Evolutionary conservation across 1,140 invertebrate species (phyloP).

Genomic region (Parasteatoda tepidariorum): DNA sequence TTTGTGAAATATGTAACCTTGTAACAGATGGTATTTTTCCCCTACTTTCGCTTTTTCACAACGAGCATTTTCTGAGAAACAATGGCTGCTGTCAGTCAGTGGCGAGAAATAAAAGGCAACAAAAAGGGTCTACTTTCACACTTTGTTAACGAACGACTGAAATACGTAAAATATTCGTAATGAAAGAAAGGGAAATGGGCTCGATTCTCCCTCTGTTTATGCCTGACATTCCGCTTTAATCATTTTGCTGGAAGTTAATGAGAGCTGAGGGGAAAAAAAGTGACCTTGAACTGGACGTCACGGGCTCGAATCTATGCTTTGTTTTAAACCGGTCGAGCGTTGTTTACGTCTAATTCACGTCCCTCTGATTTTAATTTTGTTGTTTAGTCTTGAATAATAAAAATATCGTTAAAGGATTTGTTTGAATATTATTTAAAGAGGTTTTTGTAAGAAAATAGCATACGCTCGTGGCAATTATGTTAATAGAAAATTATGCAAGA

Average conservation of each 20-base stretch:
- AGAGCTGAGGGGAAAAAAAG: background rate
- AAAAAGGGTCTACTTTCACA: slow-evolving; percentile 2
- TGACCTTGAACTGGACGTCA: slow-evolving; percentile 26
- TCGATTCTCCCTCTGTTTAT: background rate
- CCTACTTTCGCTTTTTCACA: background rate
- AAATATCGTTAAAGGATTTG: too few species aligned
- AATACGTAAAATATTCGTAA: slow-evolving; percentile 20
- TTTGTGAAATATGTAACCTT: background rate
- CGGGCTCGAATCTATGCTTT: background rate
- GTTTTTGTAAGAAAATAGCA: too few species aligned
- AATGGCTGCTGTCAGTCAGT: background rate
- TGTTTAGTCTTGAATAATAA: too few species aligned
- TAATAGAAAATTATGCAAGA: too few species aligned
- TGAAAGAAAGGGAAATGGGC: slow-evolving; percentile 40
- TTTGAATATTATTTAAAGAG: too few species aligned
- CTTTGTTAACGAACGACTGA: slow-evolving; percentile 3
- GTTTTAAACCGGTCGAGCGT: slow-evolving; percentile 15
- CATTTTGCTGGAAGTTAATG: background rate
- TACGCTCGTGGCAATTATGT: too few species aligned
- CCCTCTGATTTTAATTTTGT: too few species aligned
- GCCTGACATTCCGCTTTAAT: background rate
- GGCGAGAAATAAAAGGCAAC: too few species aligned
- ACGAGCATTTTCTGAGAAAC: background rate
- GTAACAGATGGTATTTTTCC: background rate
- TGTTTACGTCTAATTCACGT: background rate